Percentiles rank a stretch among this genome's conserved stretches.
phyloP scores from a whole-genome alignment of 2,113 vertebrate genomes.

The Muntiacus muntjak region DNA sequence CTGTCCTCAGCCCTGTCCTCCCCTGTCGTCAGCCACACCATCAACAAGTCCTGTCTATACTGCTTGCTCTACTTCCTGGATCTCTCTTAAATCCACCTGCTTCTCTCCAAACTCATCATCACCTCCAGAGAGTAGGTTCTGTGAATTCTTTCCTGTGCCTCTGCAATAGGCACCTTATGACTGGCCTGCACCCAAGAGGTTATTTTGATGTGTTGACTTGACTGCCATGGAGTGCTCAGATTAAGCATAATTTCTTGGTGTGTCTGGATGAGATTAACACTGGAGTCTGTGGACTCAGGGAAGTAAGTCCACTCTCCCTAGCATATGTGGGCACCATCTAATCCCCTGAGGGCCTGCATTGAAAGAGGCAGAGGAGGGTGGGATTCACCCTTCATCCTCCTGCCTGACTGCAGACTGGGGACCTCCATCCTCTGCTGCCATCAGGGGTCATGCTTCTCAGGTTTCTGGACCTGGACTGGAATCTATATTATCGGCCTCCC shows the following conservation, averaged over 20 bases:
- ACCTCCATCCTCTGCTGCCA: neutral
- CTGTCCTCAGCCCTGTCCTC: neutral
- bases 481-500: neutral
- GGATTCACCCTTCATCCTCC: neutral
- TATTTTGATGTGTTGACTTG: neutral
- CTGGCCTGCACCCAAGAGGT: neutral
- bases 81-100: neutral
- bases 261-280: neutral
- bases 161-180: neutral
- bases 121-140: neutral
- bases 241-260: neutral
- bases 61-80: neutral
- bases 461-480: neutral
- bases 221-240: neutral
- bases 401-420: neutral
- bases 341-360: neutral
- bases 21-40: neutral
- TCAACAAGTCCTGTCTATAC: too few species aligned
- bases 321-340: neutral
- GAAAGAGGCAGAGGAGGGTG: neutral
- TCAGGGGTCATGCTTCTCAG: neutral
- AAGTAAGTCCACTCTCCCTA: neutral
- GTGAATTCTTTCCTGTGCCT: neutral
- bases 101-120: neutral
- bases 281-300: neutral